These are phyloP conservation scores for Orientallactaga sibirica DNA, from an alignment of 2,797 vertebrate species.

Conservation along the genomic window DNA sequence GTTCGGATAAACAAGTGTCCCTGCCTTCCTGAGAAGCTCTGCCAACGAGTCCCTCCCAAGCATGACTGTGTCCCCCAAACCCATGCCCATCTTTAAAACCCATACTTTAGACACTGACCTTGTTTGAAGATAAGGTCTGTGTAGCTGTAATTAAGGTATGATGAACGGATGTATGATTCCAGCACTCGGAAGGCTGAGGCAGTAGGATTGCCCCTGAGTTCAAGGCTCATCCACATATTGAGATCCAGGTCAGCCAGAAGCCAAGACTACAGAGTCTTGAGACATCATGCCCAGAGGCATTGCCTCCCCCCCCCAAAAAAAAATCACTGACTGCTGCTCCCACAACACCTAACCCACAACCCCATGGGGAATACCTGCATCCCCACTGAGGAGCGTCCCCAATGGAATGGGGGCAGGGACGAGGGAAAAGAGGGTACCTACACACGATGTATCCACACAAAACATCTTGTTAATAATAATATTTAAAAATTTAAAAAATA, in stretches of 20 bases:
- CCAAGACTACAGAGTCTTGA: not conserved
- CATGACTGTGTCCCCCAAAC: not conserved
- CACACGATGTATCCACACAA: no score
- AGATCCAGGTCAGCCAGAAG: not conserved
- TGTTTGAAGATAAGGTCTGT: not conserved
- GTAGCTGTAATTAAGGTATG: not conserved
- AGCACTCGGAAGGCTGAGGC: not conserved
- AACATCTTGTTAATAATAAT: no score
- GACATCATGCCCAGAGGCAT: no score
- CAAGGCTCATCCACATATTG: not conserved
- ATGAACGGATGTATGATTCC: not conserved
- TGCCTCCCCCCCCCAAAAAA: not conserved
- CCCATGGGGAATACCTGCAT: no score
- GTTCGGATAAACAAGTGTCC: accelerated
- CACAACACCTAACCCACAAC: no score
- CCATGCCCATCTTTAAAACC: not conserved
- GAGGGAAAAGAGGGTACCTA: no score
- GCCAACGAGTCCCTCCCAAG: accelerated
- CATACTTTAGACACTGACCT: not conserved
- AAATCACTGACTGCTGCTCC: no score
- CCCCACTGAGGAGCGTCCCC: no score
- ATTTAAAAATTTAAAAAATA: no score
- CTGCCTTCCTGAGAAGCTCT: not conserved
- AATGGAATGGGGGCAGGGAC: no score
- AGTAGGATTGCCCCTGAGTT: not conserved